Evolutionary conservation across 30 jellyfish, hydroid and myxozoan species (phyloP).

Genomic region (Pelagia noctiluca): DNA sequence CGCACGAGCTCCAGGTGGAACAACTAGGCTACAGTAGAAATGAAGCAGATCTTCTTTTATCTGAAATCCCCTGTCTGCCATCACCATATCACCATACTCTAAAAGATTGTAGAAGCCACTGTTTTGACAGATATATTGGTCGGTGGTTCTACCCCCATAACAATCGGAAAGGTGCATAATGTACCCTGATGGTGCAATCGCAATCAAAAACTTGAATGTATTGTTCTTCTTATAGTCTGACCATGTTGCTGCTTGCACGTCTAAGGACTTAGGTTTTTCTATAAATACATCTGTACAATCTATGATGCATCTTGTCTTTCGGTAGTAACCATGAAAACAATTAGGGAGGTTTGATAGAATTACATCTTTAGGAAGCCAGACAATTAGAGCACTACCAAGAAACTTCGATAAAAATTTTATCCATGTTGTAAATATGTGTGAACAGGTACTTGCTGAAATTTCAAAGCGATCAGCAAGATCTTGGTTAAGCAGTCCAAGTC

Average conservation of each 20-base stretch:
- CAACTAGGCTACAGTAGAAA: slow-evolving; percentile 1
- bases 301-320: slow-evolving; percentile 39
- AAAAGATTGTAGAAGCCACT: slow-evolving; percentile 58
- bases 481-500: slow-evolving; percentile 66
- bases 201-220: slow-evolving; percentile 61
- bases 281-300: slow-evolving; percentile 61
- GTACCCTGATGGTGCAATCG: no score
- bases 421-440: slow-evolving; percentile 57
- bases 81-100: slow-evolving; percentile 30
- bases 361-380: slow-evolving; percentile 63
- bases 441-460: slow-evolving; percentile 53
- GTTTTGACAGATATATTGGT: slow-evolving; percentile 44
- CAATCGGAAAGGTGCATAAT: slow-evolving; percentile 47
- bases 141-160: slow-evolving; percentile 68
- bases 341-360: slow-evolving; percentile 14
- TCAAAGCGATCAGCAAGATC: slow-evolving; percentile 63
- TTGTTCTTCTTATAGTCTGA: slow-evolving; percentile 69
- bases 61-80: slow-evolving; percentile 35
- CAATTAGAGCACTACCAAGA: slow-evolving; percentile 56
- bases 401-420: slow-evolving; percentile 10
- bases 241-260: slow-evolving; percentile 65
- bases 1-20: background rate
- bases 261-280: slow-evolving; percentile 62
- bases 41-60: slow-evolving; percentile 30
- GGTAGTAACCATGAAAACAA: slow-evolving; percentile 8